Evolutionary conservation across 2,797 vertebrate genomes (phyloP).

Genomic region (Crax fasciolata): DNA sequence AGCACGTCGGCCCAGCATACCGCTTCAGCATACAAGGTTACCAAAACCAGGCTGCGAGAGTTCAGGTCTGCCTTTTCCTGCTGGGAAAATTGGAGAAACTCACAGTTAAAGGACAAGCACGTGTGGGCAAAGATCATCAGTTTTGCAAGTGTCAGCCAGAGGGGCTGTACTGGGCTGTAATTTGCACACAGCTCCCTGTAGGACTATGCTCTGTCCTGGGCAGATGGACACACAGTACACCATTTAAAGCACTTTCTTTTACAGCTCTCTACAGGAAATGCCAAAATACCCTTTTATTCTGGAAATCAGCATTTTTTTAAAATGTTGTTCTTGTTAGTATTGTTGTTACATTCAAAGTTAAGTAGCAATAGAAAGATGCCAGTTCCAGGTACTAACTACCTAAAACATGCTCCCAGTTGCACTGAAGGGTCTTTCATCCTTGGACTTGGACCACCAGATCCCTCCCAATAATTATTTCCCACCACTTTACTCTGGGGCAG

Average conservation of each 20-base stretch:
- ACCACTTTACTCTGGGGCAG: neutral
- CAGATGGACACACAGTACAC: neutral
- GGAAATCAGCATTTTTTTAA: neutral
- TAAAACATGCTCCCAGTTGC: neutral
- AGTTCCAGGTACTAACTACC: neutral
- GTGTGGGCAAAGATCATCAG: neutral
- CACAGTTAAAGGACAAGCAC: neutral
- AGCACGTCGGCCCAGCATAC: neutral
- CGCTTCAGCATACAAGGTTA: constrained; percentile 27
- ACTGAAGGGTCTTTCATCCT: neutral
- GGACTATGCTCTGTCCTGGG: neutral
- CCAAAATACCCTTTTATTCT: constrained; percentile 17
- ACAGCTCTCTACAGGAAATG: neutral
- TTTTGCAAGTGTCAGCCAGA: neutral
- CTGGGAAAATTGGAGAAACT: neutral
- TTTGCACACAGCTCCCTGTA: neutral
- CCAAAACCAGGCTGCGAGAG: neutral
- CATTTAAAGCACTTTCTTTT: constrained; percentile 11
- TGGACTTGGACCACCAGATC: neutral
- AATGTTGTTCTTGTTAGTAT: neutral
- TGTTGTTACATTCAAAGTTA: neutral
- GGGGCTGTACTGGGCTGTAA: neutral
- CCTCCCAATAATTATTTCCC: constrained; percentile 6
- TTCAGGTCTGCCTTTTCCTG: neutral
- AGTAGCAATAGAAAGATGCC: neutral